Conservation (phyloP, 2,113 vertebrate species). For the Forbesichthys papilliferus region DNA sequence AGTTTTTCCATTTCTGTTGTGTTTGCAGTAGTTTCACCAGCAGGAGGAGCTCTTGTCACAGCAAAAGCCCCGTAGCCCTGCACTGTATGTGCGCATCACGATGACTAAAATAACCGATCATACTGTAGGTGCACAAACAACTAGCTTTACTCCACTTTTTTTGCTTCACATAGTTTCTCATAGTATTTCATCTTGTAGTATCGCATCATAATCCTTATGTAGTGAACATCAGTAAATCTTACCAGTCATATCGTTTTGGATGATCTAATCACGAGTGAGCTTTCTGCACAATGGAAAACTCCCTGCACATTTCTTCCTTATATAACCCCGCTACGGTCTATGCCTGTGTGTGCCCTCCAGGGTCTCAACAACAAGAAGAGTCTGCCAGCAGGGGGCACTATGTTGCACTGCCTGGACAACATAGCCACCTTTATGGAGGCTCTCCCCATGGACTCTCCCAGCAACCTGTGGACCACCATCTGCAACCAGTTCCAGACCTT, state of each 20-base stretch:
- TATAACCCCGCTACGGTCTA: conserved; percentile 53
- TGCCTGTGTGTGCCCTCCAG: conserved; percentile 69
- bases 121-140: conserved; percentile 16
- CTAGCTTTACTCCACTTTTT: conserved; percentile 22
- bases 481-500: conserved; percentile 99
- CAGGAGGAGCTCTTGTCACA: conserved; percentile 74
- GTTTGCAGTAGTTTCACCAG: conserved; percentile 46
- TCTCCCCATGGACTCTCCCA: conserved; percentile 97
- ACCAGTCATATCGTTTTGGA: conserved; percentile 24
- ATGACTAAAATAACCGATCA: conserved; percentile 40
- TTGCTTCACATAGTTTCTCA: conserved; percentile 9
- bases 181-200: conserved; percentile 19
- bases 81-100: conserved; percentile 17
- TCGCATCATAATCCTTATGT: conserved; percentile 14
- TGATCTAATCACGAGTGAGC: conserved; percentile 47
- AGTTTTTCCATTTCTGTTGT: not conserved
- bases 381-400: conserved; percentile 94
- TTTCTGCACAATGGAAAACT: conserved; percentile 61
- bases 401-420: conserved; percentile 97
- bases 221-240: conserved; percentile 13
- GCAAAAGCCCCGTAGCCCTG: not conserved
- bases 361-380: conserved; percentile 98
- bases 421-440: conserved; percentile 98
- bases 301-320: conserved; percentile 42
- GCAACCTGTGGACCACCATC: conserved; percentile 97